Conservation (phyloP, 2,113 vertebrate species). For the Microcebus lehilahytsara region DNA sequence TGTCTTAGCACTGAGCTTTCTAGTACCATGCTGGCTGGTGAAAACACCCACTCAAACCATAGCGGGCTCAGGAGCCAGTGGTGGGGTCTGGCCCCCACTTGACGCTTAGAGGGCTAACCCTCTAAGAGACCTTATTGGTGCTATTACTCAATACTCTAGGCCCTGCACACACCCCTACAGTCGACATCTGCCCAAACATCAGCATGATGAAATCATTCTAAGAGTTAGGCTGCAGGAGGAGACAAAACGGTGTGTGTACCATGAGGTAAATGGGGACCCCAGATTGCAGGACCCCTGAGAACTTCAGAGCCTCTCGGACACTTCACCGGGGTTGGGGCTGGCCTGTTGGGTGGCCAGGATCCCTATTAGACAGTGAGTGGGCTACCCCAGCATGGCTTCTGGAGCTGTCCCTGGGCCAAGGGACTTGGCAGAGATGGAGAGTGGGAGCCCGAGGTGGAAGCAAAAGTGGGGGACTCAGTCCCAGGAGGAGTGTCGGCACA, state of each 20-base stretch:
- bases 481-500: not conserved
- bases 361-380: not conserved
- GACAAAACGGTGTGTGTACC: not conserved
- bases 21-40: not conserved
- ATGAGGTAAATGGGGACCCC: not conserved
- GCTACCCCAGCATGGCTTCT: not conserved
- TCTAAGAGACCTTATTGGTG: not conserved
- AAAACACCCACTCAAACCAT: not conserved
- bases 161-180: not conserved
- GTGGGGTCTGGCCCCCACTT: not conserved
- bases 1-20: not conserved
- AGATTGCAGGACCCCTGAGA: not conserved
- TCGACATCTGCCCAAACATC: not conserved
- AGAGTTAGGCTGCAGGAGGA: not conserved
- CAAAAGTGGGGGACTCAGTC: not conserved
- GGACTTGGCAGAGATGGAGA: not conserved
- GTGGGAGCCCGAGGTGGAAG: not conserved
- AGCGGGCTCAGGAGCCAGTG: not conserved
- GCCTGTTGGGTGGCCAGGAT: not conserved
- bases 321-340: not conserved
- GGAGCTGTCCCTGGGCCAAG: not conserved
- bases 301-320: not conserved
- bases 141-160: not conserved
- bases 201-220: not conserved
- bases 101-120: not conserved